Conservation (phyloP, 2,797 vertebrate genomes). For the Alcedo quadribrachys region DNA sequence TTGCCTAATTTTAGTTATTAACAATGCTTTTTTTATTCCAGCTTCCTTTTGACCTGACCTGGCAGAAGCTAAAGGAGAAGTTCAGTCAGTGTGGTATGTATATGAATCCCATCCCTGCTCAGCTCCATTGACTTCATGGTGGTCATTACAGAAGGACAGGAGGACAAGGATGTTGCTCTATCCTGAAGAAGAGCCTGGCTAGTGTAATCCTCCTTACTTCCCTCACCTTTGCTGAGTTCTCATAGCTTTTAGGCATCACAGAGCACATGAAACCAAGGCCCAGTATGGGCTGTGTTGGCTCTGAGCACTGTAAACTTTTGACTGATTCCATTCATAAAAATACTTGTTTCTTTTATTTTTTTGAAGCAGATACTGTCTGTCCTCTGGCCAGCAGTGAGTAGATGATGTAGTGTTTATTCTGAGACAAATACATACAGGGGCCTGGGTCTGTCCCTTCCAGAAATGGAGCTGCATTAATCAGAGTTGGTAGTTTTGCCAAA, state of each 20-base stretch:
- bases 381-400: not conserved
- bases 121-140: not conserved
- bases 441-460: not conserved
- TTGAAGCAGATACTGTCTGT: not conserved
- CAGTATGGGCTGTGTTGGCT: not conserved
- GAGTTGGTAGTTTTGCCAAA: not conserved
- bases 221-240: not conserved
- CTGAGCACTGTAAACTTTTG: not conserved
- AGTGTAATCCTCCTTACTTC: not conserved
- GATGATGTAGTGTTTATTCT: not conserved
- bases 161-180: not conserved
- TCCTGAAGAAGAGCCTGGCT: not conserved
- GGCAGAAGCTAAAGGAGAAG: constrained; percentile 99
- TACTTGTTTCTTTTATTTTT: not conserved
- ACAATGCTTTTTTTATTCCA: constrained; percentile 77
- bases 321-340: not conserved
- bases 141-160: not conserved
- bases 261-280: not conserved
- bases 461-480: not conserved
- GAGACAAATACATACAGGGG: not conserved
- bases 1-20: constrained; percentile 20
- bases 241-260: not conserved
- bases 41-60: constrained; percentile 97
- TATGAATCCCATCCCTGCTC: not conserved
- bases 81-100: constrained; percentile 96